Conservation (phyloP, 2,113 vertebrate genomes). For the Peromyscus californicus region DNA sequence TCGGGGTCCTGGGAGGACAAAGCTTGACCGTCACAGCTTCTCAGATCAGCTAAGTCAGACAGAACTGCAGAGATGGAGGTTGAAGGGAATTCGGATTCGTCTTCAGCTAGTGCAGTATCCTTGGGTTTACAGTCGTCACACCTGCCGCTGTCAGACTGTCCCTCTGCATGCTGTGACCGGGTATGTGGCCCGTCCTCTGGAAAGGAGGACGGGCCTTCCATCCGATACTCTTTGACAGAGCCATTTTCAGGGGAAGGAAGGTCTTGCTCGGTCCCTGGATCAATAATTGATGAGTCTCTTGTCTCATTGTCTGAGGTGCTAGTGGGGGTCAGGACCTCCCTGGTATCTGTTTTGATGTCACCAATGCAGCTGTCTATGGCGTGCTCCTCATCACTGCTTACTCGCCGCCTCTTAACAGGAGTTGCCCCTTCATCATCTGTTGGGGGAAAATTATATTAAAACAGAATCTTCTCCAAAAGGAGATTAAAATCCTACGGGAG, state of each 20-base stretch:
- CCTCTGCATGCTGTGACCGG: constrained; percentile 87
- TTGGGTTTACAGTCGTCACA: constrained; percentile 90
- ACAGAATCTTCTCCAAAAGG: constrained; percentile 32
- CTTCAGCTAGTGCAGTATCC: constrained; percentile 87
- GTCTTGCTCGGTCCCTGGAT: constrained; percentile 98
- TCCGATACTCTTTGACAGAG: constrained; percentile 94
- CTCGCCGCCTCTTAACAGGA: constrained; percentile 95
- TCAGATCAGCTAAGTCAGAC: constrained; percentile 90
- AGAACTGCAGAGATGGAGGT: constrained; percentile 90
- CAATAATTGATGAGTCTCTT: constrained; percentile 98
- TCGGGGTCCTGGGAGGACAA: constrained; percentile 91
- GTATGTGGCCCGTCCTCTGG: constrained; percentile 89
- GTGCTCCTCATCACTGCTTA: constrained; percentile 95
- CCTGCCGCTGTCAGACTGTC: constrained; percentile 84
- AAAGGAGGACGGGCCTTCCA: constrained; percentile 93
- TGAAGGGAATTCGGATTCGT: constrained; percentile 91
- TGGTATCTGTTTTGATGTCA: constrained; percentile 92
- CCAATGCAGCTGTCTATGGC: constrained; percentile 87
- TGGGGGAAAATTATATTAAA: constrained; percentile 26
- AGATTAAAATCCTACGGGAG: not conserved
- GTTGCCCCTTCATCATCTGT: constrained; percentile 96
- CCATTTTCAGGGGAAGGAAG: constrained; percentile 93
- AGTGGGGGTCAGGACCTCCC: constrained; percentile 95
- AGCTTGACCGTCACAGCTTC: constrained; percentile 90
- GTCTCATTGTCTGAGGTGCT: constrained; percentile 99